Evolutionary conservation across 2,797 vertebrate species (phyloP), one percentile per base, ranked within the genome.

Genomic region (Apogon talboti): DNA sequence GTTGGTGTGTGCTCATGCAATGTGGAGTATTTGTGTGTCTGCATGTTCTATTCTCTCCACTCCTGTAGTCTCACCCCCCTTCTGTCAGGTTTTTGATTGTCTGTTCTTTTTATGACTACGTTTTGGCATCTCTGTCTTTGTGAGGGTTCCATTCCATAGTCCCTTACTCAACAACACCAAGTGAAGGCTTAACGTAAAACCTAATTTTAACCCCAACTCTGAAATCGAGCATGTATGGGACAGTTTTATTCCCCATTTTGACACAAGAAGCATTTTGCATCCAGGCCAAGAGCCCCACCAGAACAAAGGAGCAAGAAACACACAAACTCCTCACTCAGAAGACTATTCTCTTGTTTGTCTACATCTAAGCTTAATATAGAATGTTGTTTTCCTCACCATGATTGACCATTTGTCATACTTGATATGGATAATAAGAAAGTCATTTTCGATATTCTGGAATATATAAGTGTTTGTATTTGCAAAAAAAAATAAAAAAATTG

Each of bases 391-490:
- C 16, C 43, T 41, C 21, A 43, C 43, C 40, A 33, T 43, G 10
- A n/a, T 37, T 21, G 38, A 71, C 57, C 63, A 55, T 12, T 44
- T 70, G 16, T 58, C 50, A 55, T 33, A 33, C 30, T 33, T 9
- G 30, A 33, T 33, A 42, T 49, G 41, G 43, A 14, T 68, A 72
- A 71, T 71, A 35, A 67, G 15, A 58, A 49, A 51, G 57, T 14
- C n/a, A 46, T 44, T 1, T 0, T 40, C 48, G 28, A 37, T 24
- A 13, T 30, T 19, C 14, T n/a, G 65, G n/a, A 51, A 40, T 49
- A 35, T 35, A 13, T 21, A 18, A 33, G 33, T 37, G n/a, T 56
- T 61, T 37, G 2, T 11, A 42, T 18, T 12, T 14, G 43, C 35
- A 12, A 49, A 71, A 62, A 42, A 4, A 42, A 48, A 38, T 53